Conservation (phyloP, 2,113 vertebrate genomes). For the Rhinopithecus roxellana region DNA sequence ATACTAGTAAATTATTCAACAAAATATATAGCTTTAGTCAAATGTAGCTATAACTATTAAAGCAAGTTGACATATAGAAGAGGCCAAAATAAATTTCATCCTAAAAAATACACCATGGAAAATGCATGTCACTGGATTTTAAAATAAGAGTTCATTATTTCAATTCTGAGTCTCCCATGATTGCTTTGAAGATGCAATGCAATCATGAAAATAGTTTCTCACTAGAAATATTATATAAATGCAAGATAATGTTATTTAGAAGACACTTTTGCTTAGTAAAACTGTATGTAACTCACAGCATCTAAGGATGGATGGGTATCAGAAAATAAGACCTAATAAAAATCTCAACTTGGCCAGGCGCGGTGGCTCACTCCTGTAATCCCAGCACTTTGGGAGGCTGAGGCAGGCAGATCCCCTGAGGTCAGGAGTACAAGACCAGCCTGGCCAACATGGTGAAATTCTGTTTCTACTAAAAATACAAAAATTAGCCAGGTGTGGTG, state of each 20-base stretch:
- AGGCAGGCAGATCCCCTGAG: too few species aligned
- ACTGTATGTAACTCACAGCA: background rate
- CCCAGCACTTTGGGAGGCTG: too few species aligned
- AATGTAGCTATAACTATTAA: background rate
- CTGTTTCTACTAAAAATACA: too few species aligned
- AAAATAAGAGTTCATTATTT: constrained; percentile 14
- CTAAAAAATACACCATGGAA: background rate
- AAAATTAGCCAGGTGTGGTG: too few species aligned
- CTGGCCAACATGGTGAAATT: too few species aligned
- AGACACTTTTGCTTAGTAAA: constrained; percentile 51
- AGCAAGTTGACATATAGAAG: background rate
- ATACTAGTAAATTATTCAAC: constrained; percentile 11
- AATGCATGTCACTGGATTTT: constrained; percentile 6
- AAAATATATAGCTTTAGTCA: background rate
- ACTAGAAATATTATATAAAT: background rate
- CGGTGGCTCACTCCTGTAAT: too few species aligned
- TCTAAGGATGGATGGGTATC: background rate
- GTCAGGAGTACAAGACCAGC: too few species aligned
- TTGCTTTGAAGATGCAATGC: background rate
- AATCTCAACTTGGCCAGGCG: background rate
- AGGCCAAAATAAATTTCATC: constrained; percentile 20
- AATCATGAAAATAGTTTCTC: constrained; percentile 19
- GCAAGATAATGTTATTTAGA: background rate
- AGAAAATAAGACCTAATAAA: constrained; percentile 31
- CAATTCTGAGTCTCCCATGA: background rate